Evolutionary conservation across 2,797 vertebrate species (phyloP), one percentile per base, ranked within the genome.

Genomic region (Setipinna tenuifilis): DNA sequence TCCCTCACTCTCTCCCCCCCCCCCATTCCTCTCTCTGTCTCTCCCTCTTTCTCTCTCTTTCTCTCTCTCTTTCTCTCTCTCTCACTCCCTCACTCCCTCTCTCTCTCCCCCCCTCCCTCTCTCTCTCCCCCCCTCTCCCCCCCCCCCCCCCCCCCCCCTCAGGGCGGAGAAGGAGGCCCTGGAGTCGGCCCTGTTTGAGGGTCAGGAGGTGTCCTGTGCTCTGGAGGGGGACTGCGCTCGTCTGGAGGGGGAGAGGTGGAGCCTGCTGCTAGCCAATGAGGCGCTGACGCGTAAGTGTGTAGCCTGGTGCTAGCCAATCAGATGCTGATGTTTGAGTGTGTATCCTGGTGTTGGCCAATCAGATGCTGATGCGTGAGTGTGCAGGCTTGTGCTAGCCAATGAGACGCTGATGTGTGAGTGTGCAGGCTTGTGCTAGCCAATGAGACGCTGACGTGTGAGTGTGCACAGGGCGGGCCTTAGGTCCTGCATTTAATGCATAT

Each of bases 281-380:
- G 90, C 92, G 85, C 94, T 97, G 89, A 96, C 94, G 94, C 95
- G 97, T 98, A 94, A 93, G 95, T 95, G 89, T 41, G 89, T 57
- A 17, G 9, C n/a, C 54, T 54, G 89, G 50, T 3, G 9, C 50
- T 54, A 7, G 50, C 50, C 50, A 54, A 54, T 14, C 9, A 54
- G 50, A 7, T 7, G 50, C 50, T 54, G 9, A 54, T 7, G 14
- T 7, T 2, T 54, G 14, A 54, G 50, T 41, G 35, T 41, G 35
- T 41, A 5, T 41, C 35, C 9, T 54, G 14, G 9, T 54, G 50
- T 54, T 41, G 5, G 35, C 35, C 35, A 41, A 41, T 41, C 2
- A 54, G 7, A 9, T 54, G 50, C 14, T 9, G 9, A 54, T 54
- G 7, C 2, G 50, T 54, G 50, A 9, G 35, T 2, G 35, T 41